Conservation (phyloP, 64 coral and sea anemone species). For the Hydrozoanthus tunicans region DNA sequence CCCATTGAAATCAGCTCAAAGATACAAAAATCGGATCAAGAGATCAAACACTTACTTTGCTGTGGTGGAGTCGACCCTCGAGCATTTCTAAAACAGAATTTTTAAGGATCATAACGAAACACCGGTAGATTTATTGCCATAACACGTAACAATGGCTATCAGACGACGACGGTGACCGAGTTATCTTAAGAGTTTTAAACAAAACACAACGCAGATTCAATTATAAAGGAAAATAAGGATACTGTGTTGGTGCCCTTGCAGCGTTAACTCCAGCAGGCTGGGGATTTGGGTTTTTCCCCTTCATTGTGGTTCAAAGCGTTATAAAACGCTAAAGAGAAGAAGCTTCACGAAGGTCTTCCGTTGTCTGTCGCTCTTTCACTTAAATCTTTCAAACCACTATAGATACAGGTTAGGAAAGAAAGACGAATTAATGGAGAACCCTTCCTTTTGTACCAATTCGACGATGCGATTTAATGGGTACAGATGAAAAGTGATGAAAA, state of each 20-base stretch:
- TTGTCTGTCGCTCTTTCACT: constrained; percentile 70
- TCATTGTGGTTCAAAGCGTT: constrained; percentile 88
- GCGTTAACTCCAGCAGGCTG: constrained; percentile 58
- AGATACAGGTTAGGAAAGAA: constrained; percentile 40
- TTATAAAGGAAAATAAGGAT: constrained; percentile 62
- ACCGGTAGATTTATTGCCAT: constrained; percentile 55
- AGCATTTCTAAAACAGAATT: constrained; percentile 68
- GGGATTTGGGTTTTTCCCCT: constrained; percentile 87
- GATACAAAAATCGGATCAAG: constrained; percentile 54
- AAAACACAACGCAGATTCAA: background rate
- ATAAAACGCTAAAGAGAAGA: constrained; percentile 81
- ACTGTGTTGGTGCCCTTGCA: constrained; percentile 61
- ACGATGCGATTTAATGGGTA: constrained; percentile 73
- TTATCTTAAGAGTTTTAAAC: constrained; percentile 38
- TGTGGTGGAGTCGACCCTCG: constrained; percentile 77
- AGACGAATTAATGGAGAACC: constrained; percentile 56
- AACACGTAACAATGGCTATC: constrained; percentile 65
- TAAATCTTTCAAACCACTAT: constrained; percentile 56
- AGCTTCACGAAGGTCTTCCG: constrained; percentile 94
- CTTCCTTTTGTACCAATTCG: constrained; percentile 50
- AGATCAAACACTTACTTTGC: constrained; percentile 76
- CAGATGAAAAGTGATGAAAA: constrained; percentile 93
- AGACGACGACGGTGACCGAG: constrained; percentile 43
- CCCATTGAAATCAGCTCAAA: constrained; percentile 18
- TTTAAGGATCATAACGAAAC: constrained; percentile 74